Evolutionary conservation across 2,113 vertebrate genomes (phyloP), one percentile per base, ranked within the genome.

Genomic region (Pipa parva): DNA sequence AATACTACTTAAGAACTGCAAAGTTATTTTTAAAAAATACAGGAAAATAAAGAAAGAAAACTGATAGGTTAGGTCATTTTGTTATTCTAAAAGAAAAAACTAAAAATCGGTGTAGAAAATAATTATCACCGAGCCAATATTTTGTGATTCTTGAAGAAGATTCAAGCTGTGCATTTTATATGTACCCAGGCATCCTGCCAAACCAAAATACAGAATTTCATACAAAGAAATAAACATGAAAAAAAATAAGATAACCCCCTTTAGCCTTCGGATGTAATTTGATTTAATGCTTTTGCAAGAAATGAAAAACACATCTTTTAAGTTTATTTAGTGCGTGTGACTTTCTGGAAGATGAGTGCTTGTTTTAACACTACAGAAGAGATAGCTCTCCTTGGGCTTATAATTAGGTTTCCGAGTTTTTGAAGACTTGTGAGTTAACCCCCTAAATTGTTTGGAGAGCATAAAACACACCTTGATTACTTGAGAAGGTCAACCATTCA

Each of bases 241-340:
- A 84, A 89, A n/a, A 77, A 79, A 81, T 79, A 79, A 83, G 84
- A 84, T 83, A 80, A 87, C 89, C 75, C n/a, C 84, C 82, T 84
- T 77, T 82, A 72, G 74, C 75, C 73, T 77, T 31, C 72, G 73
- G 75, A 79, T 81, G 73, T 88, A 88, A 88, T 86, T 83, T 79
- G 85, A 89, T 90, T 88, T 86, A 84, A 89, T 76, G 86, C 84
- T 88, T 80, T 82, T 80, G 78, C 78, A 85, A 83, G 81, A 87
- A 88, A 88, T 81, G 82, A 86, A 87, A 85, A 78, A 71, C 63
- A 79, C 85, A 88, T 85, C 88, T 84, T 87, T 79, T 82, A 80
- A 86, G 39, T 74, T 75, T 70, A 76, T 56, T 28, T 27, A 39
- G 20, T 39, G 24, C 15, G 39, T 42, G n/a, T 31, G 5, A 12